Conservation (phyloP, 2,797 vertebrate species). For the Lacerta agilis region DNA sequence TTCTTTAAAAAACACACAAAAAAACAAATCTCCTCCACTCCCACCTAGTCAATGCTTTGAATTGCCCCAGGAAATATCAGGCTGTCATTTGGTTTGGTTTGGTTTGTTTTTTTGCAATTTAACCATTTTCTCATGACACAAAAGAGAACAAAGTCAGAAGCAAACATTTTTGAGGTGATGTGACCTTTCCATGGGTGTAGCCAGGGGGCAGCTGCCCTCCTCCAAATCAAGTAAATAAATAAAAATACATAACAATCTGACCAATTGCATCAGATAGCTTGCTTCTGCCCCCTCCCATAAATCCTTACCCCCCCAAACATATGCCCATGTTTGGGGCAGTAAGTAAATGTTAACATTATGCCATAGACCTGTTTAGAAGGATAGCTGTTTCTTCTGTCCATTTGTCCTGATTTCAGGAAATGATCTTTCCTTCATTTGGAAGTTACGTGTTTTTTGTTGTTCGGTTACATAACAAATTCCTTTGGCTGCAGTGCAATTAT, state of each 20-base stretch:
- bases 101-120: no score
- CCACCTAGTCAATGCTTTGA: neutral
- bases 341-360: neutral
- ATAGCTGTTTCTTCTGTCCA: neutral
- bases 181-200: no score
- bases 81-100: no score
- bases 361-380: no score
- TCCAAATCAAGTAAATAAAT: no score
- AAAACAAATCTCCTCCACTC: neutral
- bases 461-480: slow-evolving; percentile 13
- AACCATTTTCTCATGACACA: neutral
- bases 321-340: no score
- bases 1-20: no score
- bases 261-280: no score
- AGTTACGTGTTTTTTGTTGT: neutral
- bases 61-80: neutral
- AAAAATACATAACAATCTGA: no score
- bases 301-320: no score
- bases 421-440: neutral
- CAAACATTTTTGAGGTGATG: neutral
- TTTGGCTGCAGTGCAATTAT: neutral
- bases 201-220: no score
- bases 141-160: neutral
- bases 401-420: neutral
- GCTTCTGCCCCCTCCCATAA: no score